A percentile compares a stretch with the other conserved stretches of the same genome.
Conservation (phyloP, 2,113 vertebrate genomes). For the Pterocles orientalis region DNA sequence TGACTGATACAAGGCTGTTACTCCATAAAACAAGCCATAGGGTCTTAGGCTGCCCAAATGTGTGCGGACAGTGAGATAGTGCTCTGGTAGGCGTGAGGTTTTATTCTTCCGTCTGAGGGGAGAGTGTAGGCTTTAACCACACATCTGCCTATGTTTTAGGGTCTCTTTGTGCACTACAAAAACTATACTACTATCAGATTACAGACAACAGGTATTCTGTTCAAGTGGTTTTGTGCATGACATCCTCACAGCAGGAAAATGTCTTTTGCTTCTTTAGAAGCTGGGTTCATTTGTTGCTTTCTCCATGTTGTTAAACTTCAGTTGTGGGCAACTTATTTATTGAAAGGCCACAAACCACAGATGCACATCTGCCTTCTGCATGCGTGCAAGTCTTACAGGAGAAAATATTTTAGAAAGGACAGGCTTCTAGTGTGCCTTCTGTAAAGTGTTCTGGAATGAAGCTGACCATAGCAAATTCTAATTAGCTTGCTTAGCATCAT, state of each 20-base stretch:
- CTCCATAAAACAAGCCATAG: conserved; percentile 5
- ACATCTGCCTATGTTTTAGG: conserved; percentile 42
- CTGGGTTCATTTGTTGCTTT: background rate
- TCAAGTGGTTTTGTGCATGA: background rate
- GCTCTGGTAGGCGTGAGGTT: background rate
- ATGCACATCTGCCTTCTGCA: background rate
- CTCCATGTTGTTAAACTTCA: background rate
- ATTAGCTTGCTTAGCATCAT: background rate
- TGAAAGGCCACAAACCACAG: background rate
- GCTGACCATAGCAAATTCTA: background rate
- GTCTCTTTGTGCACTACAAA: background rate
- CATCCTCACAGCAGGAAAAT: background rate
- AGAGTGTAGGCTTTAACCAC: background rate
- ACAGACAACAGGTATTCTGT: conserved; percentile 28
- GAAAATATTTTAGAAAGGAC: background rate
- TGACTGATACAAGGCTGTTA: conserved; percentile 12
- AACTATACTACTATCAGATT: background rate
- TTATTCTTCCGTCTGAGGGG: background rate
- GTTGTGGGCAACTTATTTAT: background rate
- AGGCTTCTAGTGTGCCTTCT: background rate
- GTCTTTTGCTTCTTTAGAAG: background rate
- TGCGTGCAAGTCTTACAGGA: background rate
- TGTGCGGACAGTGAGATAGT: background rate
- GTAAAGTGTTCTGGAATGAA: background rate
- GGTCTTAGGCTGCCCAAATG: background rate